Evolutionary conservation across 2,888 invertebrate species (phyloP), one percentile per base, ranked within the genome.

Genomic region (Cordilura impudica): DNA sequence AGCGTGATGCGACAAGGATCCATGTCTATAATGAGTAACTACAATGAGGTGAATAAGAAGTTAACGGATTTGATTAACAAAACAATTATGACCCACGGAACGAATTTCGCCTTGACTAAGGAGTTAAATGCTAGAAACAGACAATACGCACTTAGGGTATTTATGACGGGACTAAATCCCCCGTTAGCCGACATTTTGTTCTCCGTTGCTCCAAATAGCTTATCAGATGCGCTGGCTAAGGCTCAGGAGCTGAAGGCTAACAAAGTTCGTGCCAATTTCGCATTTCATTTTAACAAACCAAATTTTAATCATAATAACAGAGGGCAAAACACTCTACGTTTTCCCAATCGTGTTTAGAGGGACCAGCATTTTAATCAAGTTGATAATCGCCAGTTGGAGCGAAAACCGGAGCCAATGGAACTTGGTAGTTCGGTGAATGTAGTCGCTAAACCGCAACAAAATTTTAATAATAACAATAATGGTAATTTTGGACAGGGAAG

Each of bases 1-100:
- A n/a, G n/a, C n/a, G n/a, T n/a, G n/a, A n/a, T n/a, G 65, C 45
- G 65, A 51, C 72, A 80, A 54, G 31, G 75, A 75, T 23, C 29
- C n/a, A 8, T 4, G 19, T 26, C 43, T 4, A 51, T 61, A 14
- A 43, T 61, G 19, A 26, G 19, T 1, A 61, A 71, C n/a, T 73
- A 72, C 43, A 72, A 72, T 19, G 26, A 56, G 10, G 65, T 72
- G 2, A 65, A 72, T 35, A 72, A 65, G 16, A 67, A 74, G 19
- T 12, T 74, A 16, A 67, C 74, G 4, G 3, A 39, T 3, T 16
- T 76, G 23, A 70, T 60, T 18, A 72, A 72, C 8, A 72, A 77
- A 35, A 78, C 51, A 0, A 63, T 69, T 6, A 69, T 63, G 75
- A 54, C 78, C 0, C 39, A 81, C 51, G 71, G 78, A 10, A 54